Base-by-base conservation (phyloP, 2,888 invertebrate species). In the Amphipyra tragopoginis region DNA sequence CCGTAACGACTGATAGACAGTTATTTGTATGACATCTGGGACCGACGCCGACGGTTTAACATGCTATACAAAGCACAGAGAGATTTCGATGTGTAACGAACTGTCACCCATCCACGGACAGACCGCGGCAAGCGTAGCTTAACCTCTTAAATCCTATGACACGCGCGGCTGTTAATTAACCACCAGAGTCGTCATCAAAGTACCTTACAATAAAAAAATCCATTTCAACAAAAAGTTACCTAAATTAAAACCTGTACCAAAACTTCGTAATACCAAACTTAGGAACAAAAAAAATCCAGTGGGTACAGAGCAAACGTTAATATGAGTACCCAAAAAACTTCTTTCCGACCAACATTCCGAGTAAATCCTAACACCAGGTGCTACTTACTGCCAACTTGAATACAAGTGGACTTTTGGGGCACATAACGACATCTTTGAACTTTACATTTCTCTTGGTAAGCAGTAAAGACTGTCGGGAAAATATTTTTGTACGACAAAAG, bases 301-400 rank as follows among this genome's bases (percentile, higher is more conserved):
- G n/a, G 14, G 44, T 50, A 47, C 15, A 45, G 36, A 33, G 43
- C 42, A 38, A 65, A 64, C 52, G 52, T 58, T 68, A 45, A 49
- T 53, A 64, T 13, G 55, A 64, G 21, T 21, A 40, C 47, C 57
- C 39, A 61, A 64, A 62, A 75, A 77, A 66, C 48, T 72, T 64
- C 9, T 39, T 58, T 54, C 48, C 64, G 15, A 61, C 70, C 65
- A 73, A 76, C 58, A 70, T 65, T 65, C 38, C 49, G 53, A 77
- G 75, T 78, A 75, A 78, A 77, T 78, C 59, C 56, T 68, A 42
- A 68, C 72, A 70, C 45, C 79, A 79, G 79, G 78, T 79, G 78
- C 63, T 62, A 51, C 58, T 70, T 70, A 79, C 62, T 53, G 50
- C 74, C 61, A 56, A 57, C 74, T 72, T 70, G 67, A 70, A 65